Percentiles rank a stretch among this genome's conserved stretches.
These are phyloP conservation scores for Tillus elongatus DNA, from an alignment of 2,888 invertebrate species.

Conservation along the genomic window DNA sequence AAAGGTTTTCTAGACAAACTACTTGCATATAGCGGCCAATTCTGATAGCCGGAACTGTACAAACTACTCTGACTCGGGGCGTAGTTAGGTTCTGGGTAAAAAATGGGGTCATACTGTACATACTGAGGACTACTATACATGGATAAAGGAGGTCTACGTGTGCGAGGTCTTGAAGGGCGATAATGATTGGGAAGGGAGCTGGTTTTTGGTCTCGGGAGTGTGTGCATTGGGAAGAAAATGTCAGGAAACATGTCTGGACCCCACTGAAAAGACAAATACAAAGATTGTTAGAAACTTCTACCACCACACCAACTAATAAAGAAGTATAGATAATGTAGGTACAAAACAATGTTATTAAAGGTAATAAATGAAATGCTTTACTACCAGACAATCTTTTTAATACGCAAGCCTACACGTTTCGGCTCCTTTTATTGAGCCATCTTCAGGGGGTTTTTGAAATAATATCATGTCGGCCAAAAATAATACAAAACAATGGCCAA, in stretches of 20 bases:
- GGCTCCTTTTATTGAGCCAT: too few relatives aligned
- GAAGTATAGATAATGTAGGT: not conserved
- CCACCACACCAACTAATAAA: slow-evolving; percentile 1
- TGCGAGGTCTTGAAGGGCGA: slow-evolving; percentile 33
- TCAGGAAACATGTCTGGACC: slow-evolving; percentile 69
- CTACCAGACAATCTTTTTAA: too few relatives aligned
- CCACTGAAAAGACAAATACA: slow-evolving; percentile 49
- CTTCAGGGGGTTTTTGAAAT: too few relatives aligned
- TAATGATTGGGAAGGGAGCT: slow-evolving; percentile 34
- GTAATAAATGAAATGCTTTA: too few relatives aligned
- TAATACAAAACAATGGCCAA: too few relatives aligned
- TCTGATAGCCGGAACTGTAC: slow-evolving; percentile 30
- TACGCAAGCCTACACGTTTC: too few relatives aligned
- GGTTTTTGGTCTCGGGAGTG: slow-evolving; percentile 27
- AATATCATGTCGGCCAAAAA: too few relatives aligned
- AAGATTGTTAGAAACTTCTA: slow-evolving; percentile 31
- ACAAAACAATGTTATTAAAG: too few relatives aligned
- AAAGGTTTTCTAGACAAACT: too few relatives aligned
- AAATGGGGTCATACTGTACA: slow-evolving; percentile 11
- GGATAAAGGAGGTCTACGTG: slow-evolving; percentile 32
- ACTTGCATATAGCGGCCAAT: slow-evolving; percentile 39
- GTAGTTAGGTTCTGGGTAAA: slow-evolving; percentile 14
- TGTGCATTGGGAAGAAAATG: slow-evolving; percentile 55
- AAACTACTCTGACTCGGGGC: slow-evolving; percentile 34
- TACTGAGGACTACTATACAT: slow-evolving; percentile 40